phyloP scores from a whole-genome alignment of 1,140 invertebrate genomes.

The Harpegnathos saltator region DNA sequence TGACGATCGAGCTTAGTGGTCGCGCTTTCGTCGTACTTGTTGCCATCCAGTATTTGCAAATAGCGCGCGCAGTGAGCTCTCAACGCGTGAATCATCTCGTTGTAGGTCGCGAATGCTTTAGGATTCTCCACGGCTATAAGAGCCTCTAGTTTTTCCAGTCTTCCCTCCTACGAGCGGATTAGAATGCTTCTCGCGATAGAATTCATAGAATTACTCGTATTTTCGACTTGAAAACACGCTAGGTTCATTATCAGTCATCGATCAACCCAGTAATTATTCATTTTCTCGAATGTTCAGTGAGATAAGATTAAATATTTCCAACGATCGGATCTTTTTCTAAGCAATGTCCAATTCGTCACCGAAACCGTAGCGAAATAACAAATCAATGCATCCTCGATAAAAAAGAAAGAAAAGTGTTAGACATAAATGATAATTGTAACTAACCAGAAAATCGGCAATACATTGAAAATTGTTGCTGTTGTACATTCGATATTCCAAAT shows the following conservation, averaged over 20 bases:
- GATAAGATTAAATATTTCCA: neutral
- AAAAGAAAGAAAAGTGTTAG: no score
- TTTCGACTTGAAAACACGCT: no score
- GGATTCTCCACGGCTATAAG: constrained; percentile 69
- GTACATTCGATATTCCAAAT: constrained; percentile 81
- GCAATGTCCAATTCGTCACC: neutral
- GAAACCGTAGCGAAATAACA: constrained; percentile 12
- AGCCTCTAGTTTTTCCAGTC: constrained; percentile 78
- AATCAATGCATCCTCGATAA: neutral
- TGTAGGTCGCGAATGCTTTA: constrained; percentile 76
- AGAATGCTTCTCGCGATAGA: neutral
- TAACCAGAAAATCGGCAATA: constrained; percentile 79
- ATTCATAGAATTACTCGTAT: no score
- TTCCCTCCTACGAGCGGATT: constrained; percentile 72
- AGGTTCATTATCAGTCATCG: no score
- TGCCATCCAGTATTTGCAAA: constrained; percentile 74
- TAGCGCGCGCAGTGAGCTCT: constrained; percentile 78
- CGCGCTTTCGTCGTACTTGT: constrained; percentile 74
- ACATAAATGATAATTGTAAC: constrained; percentile 32
- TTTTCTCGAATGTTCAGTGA: neutral
- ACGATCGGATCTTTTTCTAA: neutral
- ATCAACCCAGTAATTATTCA: neutral
- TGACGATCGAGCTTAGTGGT: constrained; percentile 82
- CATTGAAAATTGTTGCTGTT: constrained; percentile 80
- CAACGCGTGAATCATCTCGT: constrained; percentile 76